phyloP scores from a whole-genome alignment of 2,888 invertebrate genomes.

The Leptopilina syphax region DNA sequence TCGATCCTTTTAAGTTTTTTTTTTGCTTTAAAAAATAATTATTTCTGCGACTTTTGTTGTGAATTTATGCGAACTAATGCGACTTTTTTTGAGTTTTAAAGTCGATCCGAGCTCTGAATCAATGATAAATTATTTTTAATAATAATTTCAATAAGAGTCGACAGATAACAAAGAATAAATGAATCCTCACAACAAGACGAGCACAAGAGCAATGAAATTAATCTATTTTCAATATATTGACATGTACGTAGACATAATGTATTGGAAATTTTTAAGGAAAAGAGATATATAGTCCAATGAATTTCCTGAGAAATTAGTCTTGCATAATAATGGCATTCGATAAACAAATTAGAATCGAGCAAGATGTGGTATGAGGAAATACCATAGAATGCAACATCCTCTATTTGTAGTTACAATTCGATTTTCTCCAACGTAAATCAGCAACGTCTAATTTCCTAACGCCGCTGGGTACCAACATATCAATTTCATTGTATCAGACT shows the following conservation, averaged over 20 bases:
- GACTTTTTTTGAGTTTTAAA: no score
- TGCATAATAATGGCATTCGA: not conserved
- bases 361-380: constrained; percentile 27
- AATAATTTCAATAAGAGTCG: no score
- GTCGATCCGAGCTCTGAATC: no score
- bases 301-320: not conserved
- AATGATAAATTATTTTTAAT: no score
- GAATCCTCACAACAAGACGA: not conserved
- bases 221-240: not conserved
- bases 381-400: constrained; percentile 15
- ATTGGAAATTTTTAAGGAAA: not conserved
- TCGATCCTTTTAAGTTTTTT: no score
- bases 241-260: not conserved
- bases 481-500: constrained; percentile 19
- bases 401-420: constrained; percentile 32
- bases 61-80: no score
- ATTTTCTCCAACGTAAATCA: constrained; percentile 53
- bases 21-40: no score
- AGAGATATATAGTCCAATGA: constrained; percentile 13
- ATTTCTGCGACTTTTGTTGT: no score
- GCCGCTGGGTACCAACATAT: constrained; percentile 45
- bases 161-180: not conserved
- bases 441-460: constrained; percentile 58
- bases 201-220: not conserved
- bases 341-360: constrained; percentile 24